phyloP scores from a whole-genome alignment of 2,113 vertebrate species.

The Hippocampus mohnikei region DNA sequence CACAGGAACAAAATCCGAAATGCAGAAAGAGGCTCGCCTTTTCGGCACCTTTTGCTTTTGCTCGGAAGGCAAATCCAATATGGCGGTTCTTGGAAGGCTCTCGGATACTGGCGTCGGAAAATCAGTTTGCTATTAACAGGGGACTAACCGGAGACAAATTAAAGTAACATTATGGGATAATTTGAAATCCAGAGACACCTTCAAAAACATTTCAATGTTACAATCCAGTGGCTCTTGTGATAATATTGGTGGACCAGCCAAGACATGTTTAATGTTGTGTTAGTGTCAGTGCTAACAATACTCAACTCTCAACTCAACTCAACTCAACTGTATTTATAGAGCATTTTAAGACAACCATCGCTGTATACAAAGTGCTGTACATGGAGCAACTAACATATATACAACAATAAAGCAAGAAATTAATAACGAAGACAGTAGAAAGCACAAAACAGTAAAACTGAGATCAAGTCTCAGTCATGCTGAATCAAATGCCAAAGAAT shows the following conservation, averaged over 20 bases:
- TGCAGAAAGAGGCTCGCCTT: neutral
- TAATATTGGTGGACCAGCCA: neutral
- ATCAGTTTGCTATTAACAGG: neutral
- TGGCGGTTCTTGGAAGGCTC: constrained; percentile 7
- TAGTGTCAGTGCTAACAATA: neutral
- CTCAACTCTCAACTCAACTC: neutral
- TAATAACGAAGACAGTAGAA: no score
- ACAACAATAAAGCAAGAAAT: no score
- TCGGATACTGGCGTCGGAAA: constrained; percentile 22
- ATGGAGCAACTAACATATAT: no score
- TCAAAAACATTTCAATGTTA: neutral
- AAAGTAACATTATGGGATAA: neutral
- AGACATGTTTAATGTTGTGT: neutral
- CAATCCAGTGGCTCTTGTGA: neutral
- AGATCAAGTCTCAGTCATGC: no score
- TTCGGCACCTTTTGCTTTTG: neutral
- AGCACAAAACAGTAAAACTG: no score
- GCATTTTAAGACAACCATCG: no score
- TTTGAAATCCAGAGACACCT: neutral
- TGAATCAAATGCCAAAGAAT: no score
- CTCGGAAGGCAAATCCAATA: constrained; percentile 19
- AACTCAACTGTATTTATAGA: no score
- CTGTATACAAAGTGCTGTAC: no score
- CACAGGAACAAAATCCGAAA: constrained; percentile 54
- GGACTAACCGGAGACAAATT: neutral